Base-by-base conservation (phyloP, 2,113 vertebrate genomes). In the Saguinus imperator region DNA sequence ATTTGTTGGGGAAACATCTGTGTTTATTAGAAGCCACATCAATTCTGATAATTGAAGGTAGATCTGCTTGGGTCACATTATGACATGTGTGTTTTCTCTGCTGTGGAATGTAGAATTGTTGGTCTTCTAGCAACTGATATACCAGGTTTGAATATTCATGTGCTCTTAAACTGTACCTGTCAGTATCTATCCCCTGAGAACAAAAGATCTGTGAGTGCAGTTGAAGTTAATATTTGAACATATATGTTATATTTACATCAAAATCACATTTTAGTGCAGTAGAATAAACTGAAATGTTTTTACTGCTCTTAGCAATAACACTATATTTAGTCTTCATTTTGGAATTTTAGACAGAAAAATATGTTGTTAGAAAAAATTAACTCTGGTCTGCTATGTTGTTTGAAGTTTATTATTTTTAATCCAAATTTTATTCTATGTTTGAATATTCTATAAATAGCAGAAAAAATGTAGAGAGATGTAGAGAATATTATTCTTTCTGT, bases 381-480 rank as follows among this genome's bases (percentile, higher is more conserved):
- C 89, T 93, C 82, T 57, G 35, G 6, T 94, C 12, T 27, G 75
- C 14, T 89, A 94, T 91, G 12, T 84, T n/a, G 40, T 92, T 94
- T 73, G 20, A 23, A 88, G 96, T 66, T 96, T 96, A 94, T 96
- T 94, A 76, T 93, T 90, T 96, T 95, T n/a, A 97, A 98, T 87
- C 55, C 50, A 97, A 96, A 80, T 90, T 95, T 85, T 3, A 73
- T 76, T 97, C 94, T 79, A 91, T 88, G 61, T n/a, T 7, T 0
- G 75, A 80, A 0, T 4, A 76, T 82, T 86, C 96, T 94, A 73
- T 84, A 43, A 92, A 85, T 48, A 96, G 87, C 57, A 61, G 61
- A 76, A 76, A 87, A 35, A 87, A 96, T 66, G n/a, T 23, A 58
- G 72, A 64, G 80, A 58, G 93, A 97, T 97, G 61, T 32, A 32